Evolutionary conservation across 2,888 invertebrate species (phyloP).

Genomic region (Metopia argyrocephala): DNA sequence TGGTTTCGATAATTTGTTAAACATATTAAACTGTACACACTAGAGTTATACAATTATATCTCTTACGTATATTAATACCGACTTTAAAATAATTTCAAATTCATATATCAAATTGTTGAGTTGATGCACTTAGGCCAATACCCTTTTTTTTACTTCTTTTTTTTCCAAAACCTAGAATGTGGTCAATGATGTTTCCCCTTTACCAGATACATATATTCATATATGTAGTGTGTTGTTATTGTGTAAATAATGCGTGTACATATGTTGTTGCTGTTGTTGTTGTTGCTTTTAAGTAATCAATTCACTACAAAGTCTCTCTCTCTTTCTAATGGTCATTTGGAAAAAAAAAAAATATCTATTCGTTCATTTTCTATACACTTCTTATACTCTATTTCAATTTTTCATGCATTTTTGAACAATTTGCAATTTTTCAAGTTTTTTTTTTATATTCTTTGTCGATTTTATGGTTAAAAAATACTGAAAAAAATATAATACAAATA

Average conservation of each 20-base stretch:
- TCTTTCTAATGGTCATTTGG: conserved; percentile 14
- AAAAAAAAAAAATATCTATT: not conserved
- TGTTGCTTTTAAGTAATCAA: conserved; percentile 51
- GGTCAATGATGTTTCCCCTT: not conserved
- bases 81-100: conserved; percentile 34
- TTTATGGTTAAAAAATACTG: conserved; percentile 43
- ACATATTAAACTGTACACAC: no score
- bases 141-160: no score
- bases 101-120: conserved; percentile 28
- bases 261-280: not conserved
- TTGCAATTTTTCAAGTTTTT: conserved; percentile 19
- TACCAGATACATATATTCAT: not conserved
- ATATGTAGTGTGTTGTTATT: no score
- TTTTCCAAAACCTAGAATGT: no score
- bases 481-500: conserved; percentile 42
- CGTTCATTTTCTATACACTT: conserved; percentile 29
- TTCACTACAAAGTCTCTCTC: conserved; percentile 34
- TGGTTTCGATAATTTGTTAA: no score
- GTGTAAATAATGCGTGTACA: no score
- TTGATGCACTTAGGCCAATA: conserved; percentile 18
- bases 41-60: no score
- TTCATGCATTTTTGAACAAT: conserved; percentile 61
- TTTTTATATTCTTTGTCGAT: conserved; percentile 2
- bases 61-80: no score
- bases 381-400: conserved; percentile 57